Evolutionary conservation across 2,113 vertebrate species (phyloP).

Genomic region (Nicator chloris): DNA sequence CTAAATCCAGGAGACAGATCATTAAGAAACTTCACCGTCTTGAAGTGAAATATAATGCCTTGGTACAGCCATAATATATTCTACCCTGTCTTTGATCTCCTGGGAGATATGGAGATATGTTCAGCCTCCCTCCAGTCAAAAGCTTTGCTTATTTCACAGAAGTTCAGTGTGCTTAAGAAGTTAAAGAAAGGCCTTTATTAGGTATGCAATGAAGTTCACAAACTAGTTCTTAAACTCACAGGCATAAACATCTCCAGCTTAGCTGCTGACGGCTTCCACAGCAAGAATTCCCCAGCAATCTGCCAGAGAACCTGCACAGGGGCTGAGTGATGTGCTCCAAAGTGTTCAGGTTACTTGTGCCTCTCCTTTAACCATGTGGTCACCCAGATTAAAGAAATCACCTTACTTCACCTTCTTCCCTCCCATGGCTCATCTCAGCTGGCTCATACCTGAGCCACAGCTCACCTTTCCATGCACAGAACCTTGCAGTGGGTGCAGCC

Average conservation of each 20-base stretch:
- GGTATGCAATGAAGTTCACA: background rate
- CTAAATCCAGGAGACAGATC: background rate
- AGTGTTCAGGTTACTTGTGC: background rate
- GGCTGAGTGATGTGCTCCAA: background rate
- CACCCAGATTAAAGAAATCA: background rate
- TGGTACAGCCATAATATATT: background rate
- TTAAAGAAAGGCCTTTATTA: background rate
- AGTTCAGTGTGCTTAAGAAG: background rate
- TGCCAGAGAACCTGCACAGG: background rate
- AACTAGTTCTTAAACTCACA: background rate
- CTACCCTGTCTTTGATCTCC: background rate
- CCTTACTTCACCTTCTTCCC: background rate
- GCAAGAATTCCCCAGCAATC: background rate
- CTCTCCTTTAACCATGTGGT: background rate
- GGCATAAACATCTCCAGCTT: background rate
- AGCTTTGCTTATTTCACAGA: background rate
- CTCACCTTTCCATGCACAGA: background rate
- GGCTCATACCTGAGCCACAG: background rate
- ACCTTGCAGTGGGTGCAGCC: background rate
- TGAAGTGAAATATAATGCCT: background rate
- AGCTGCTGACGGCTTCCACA: background rate
- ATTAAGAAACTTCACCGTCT: background rate
- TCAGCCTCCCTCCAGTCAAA: conserved; percentile 6
- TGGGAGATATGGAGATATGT: background rate
- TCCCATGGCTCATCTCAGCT: background rate